A percentile compares a stretch with the other conserved stretches of the same genome.
phyloP scores from a whole-genome alignment of 2,113 vertebrate species.

The Diphyllodes magnificus region DNA sequence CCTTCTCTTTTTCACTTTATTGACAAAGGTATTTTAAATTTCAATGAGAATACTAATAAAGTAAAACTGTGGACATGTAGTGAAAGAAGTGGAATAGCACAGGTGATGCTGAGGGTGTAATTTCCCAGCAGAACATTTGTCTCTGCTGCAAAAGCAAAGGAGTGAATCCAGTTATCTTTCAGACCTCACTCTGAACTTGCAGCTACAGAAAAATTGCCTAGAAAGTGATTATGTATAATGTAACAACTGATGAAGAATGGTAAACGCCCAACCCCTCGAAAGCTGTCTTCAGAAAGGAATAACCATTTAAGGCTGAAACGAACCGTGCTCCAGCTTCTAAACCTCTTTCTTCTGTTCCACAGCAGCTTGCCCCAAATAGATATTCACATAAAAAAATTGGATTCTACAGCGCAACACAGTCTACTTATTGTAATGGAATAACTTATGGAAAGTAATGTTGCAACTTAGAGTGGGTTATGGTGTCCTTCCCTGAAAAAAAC shows the following conservation, averaged over 20 bases:
- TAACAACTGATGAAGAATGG: not conserved
- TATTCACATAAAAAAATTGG: slow-evolving; percentile 65
- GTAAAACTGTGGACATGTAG: not conserved
- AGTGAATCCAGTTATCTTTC: not conserved
- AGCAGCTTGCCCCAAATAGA: slow-evolving; percentile 79
- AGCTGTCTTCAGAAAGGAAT: not conserved
- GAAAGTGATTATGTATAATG: not conserved
- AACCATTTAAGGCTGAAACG: not conserved
- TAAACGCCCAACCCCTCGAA: not conserved
- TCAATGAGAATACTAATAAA: not conserved
- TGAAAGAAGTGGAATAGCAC: not conserved
- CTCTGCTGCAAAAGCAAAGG: not conserved
- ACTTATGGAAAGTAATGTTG: slow-evolving; percentile 78
- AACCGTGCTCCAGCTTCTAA: slow-evolving; percentile 11
- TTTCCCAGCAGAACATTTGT: not conserved
- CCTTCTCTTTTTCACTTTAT: not conserved
- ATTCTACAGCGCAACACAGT: slow-evolving; percentile 73
- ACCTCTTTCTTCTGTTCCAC: slow-evolving; percentile 74
- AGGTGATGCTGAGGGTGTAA: not conserved
- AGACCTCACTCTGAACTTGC: not conserved
- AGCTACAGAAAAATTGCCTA: not conserved
- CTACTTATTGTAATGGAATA: slow-evolving; percentile 76
- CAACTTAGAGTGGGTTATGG: slow-evolving; percentile 80
- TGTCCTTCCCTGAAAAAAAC: slow-evolving; percentile 75
- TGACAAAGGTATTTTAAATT: not conserved